Conservation (phyloP, 2,888 invertebrate species). For the Pammene aurita region DNA sequence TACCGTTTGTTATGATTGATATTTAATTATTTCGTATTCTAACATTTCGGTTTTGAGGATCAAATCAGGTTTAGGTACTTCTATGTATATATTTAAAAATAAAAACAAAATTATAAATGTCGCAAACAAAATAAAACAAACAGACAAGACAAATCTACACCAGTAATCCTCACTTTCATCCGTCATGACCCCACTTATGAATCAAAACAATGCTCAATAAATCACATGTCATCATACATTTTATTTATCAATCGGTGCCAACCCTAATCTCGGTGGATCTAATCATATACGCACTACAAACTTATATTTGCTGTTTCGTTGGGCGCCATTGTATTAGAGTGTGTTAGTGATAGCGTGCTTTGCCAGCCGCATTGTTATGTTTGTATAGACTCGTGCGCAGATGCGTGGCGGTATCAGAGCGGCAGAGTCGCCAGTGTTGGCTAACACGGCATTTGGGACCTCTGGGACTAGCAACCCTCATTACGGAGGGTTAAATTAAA, state of each 20-base stretch:
- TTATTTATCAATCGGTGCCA: slow-evolving; percentile 44
- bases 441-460: slow-evolving; percentile 63
- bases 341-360: background rate
- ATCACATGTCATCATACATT: slow-evolving; percentile 43
- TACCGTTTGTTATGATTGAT: no score
- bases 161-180: slow-evolving; percentile 39
- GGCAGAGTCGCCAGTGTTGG: slow-evolving; percentile 70
- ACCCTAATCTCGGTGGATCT: slow-evolving; percentile 67
- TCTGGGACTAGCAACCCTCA: slow-evolving; percentile 30
- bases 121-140: slow-evolving; percentile 32
- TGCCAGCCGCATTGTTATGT: slow-evolving; percentile 14
- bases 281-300: slow-evolving; percentile 66
- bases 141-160: slow-evolving; percentile 40
- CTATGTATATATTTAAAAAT: background rate
- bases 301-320: slow-evolving; percentile 1
- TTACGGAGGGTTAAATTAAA: slow-evolving; percentile 39
- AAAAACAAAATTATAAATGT: slow-evolving; percentile 6
- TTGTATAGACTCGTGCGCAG: slow-evolving; percentile 53
- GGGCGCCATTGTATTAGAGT: background rate
- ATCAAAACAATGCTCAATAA: slow-evolving; percentile 42
- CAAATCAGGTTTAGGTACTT: background rate
- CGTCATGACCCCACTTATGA: slow-evolving; percentile 42
- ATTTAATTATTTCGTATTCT: no score
- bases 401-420: slow-evolving; percentile 57
- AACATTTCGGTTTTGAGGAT: background rate